A percentile compares a stretch with the other conserved stretches of the same genome.
These are phyloP conservation scores for Characodon lateralis DNA, from an alignment of 2,797 vertebrate species.

Conservation along the genomic window DNA sequence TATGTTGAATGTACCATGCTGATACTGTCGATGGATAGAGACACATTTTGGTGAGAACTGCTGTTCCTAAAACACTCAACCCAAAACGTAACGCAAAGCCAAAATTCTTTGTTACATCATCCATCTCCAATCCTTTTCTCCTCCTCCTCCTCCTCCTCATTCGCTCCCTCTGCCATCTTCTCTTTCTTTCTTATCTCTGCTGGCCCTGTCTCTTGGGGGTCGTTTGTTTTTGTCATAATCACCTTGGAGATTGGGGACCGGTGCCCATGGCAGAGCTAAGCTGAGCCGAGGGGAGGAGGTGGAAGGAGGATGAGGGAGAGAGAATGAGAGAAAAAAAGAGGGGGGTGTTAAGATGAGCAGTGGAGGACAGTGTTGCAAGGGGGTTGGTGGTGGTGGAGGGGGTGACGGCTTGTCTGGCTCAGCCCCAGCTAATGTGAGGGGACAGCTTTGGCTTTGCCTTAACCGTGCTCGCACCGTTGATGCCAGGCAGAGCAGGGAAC, in stretches of 20 bases:
- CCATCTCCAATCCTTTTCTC: constrained; percentile 66
- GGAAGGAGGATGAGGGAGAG: constrained; percentile 53
- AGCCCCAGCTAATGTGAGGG: constrained; percentile 79
- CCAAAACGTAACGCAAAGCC: constrained; percentile 64
- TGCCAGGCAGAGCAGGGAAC: constrained; percentile 70
- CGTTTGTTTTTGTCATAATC: constrained; percentile 81
- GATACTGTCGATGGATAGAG: constrained; percentile 11
- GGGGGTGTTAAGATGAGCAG: constrained; percentile 51
- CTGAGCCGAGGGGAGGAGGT: constrained; percentile 58
- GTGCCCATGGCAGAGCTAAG: constrained; percentile 76
- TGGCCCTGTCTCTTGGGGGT: constrained; percentile 76
- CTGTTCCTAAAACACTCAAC: constrained; percentile 56
- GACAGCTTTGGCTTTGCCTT: constrained; percentile 81
- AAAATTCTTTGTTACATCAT: constrained; percentile 76
- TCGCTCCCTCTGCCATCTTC: constrained; percentile 60
- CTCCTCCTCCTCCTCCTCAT: constrained; percentile 53
- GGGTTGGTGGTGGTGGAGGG: constrained; percentile 25
- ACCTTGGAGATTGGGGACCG: constrained; percentile 82
- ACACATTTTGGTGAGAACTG: constrained; percentile 44
- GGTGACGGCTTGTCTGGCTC: constrained; percentile 75
- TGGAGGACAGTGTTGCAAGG: constrained; percentile 53
- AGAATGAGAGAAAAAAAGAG: background rate
- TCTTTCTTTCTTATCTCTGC: constrained; percentile 71
- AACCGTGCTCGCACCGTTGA: constrained; percentile 58
- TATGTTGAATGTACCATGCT: background rate